Evolutionary conservation across 2,888 invertebrate species (phyloP), one percentile per base, ranked within the genome.

Genomic region (Hirtodrosophila histrioides): DNA sequence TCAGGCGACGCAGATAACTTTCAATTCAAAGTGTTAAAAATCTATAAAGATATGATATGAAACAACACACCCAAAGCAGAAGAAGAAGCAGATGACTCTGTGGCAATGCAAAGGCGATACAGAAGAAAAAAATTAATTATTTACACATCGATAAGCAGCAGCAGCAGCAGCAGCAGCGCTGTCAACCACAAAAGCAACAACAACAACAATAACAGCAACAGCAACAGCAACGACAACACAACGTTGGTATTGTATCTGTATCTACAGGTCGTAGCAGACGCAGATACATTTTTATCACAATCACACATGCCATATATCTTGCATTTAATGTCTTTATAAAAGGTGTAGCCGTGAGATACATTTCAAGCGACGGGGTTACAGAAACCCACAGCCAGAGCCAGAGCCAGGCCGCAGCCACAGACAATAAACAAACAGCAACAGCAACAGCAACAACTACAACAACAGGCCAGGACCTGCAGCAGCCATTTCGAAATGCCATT

Each of bases 301-400:
- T 80, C 85, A 85, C 74, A 76, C 75, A 86, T 78, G 64, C 79
- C 86, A 81, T 88, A 87, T 78, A 78, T 78, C 75, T 75, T 66
- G 71, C 56, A 75, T 88, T 85, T 87, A 78, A 89, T 89, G 89
- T 88, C 88, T 89, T 85, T 80, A 89, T 89, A 88, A 83, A 78
- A 75, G 78, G 75, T 77, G 76, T 69, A 69, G 75, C 87, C 48
- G 61, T 64, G 65, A 66, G 85, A 71, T 85, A 75, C 78, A 78
- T 76, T 83, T 68, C 64, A 66, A 56, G 61, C 69, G 57, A 10
- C 39, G 29, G 12, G 6, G 27, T 6, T 6, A 17, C 46, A 54
- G 48, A 50, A 49, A 69, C 39, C 55, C 37, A 37, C 43, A 27
- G 60, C 11, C 10, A 49, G 23, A 37, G 53, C 51, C 35, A 11